These are phyloP conservation scores for Zosterops japonicus DNA, from an alignment of 2,113 vertebrate species.

Conservation along the genomic window DNA sequence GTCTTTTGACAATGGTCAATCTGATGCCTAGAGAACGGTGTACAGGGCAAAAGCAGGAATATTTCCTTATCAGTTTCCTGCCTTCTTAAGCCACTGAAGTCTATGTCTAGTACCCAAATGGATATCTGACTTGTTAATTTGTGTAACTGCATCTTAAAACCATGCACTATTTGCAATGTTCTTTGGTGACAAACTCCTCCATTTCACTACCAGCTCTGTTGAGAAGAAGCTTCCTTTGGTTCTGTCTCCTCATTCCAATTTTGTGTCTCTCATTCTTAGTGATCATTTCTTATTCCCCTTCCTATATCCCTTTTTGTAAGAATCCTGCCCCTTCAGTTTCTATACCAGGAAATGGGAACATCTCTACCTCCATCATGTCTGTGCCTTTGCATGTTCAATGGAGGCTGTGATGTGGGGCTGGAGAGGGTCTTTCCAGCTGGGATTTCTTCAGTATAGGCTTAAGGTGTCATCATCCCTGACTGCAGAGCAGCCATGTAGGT, in stretches of 20 bases:
- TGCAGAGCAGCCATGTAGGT: background rate
- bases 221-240: background rate
- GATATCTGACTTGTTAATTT: background rate
- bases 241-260: background rate
- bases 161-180: background rate
- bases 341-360: background rate
- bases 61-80: background rate
- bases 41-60: background rate
- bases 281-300: background rate
- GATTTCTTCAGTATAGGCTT: background rate
- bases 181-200: background rate
- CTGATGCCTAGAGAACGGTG: background rate
- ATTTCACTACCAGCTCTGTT: background rate
- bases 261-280: background rate
- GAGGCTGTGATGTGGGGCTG: background rate
- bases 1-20: background rate
- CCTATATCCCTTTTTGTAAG: background rate
- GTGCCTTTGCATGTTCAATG: background rate
- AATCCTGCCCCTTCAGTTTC: background rate
- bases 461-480: background rate
- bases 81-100: background rate
- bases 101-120: background rate
- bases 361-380: background rate
- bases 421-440: background rate
- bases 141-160: background rate